Percentiles rank a stretch among this genome's conserved stretches.
Evolutionary conservation across 2,797 vertebrate species (phyloP).

Genomic region (Mormyrops attenuatus): DNA sequence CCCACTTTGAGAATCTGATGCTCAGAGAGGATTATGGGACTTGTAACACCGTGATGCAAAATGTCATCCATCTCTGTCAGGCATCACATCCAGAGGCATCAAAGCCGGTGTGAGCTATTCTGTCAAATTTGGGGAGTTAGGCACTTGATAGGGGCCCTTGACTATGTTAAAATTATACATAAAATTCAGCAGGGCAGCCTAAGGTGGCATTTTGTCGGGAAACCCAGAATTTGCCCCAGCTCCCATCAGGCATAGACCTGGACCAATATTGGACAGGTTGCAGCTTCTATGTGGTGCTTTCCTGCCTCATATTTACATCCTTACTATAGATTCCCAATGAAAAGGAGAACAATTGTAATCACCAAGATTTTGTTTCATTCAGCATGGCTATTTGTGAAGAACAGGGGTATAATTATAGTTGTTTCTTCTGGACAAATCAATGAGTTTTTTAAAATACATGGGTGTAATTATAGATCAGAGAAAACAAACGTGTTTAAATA

Average conservation of each 20-base stretch:
- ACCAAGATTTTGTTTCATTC: slow-evolving; percentile 5
- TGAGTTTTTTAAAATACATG: neutral
- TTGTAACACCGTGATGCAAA: neutral
- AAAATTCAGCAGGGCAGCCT: neutral
- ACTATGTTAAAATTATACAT: neutral
- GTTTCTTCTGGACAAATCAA: neutral
- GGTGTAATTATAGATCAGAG: neutral
- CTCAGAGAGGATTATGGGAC: neutral
- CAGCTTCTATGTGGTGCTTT: neutral
- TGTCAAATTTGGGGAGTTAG: neutral
- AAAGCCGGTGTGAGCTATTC: neutral
- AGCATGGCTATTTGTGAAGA: neutral
- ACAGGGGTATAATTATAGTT: neutral
- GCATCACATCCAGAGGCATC: neutral
- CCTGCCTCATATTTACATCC: neutral
- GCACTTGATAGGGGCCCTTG: neutral
- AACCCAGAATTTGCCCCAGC: neutral
- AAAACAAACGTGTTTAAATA: neutral
- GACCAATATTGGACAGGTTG: neutral
- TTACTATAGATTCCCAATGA: neutral
- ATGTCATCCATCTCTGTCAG: neutral
- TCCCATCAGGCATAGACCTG: neutral
- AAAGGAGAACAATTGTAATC: neutral
- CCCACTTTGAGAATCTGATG: neutral
- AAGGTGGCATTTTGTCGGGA: neutral